Evolutionary conservation across 2,888 invertebrate genomes (phyloP).

Genomic region (Stramonita haemastoma): DNA sequence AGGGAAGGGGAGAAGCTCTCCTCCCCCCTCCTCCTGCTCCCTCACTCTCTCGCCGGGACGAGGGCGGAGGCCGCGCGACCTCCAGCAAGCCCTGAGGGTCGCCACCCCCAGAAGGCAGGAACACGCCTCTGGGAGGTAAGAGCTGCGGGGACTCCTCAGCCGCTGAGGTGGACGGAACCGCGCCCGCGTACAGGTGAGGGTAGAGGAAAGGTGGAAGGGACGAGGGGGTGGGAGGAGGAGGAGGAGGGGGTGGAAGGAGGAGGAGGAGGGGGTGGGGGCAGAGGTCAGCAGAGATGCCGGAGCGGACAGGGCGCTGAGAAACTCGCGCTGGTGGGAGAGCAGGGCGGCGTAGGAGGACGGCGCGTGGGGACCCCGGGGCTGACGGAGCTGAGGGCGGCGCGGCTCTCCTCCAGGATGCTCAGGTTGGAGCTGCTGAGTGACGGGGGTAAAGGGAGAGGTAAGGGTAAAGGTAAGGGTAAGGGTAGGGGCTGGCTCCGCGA

Average conservation of each 20-base stretch:
- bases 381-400: slow-evolving; percentile 52
- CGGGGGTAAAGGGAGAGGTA: slow-evolving; percentile 54
- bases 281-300: slow-evolving; percentile 55
- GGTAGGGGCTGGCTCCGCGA: slow-evolving; percentile 64
- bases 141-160: neutral
- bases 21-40: neutral
- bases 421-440: slow-evolving; percentile 65
- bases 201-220: slow-evolving; percentile 30
- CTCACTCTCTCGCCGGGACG: neutral
- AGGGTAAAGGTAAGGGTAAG: slow-evolving; percentile 49
- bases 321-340: slow-evolving; percentile 48
- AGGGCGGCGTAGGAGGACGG: slow-evolving; percentile 44
- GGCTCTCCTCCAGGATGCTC: slow-evolving; percentile 66
- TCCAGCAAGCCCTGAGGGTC: neutral
- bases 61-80: neutral
- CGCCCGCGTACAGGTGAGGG: neutral
- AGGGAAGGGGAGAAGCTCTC: neutral
- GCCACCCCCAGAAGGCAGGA: neutral
- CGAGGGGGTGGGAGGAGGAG: slow-evolving; percentile 56
- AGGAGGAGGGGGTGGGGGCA: slow-evolving; percentile 33
- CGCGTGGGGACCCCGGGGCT: slow-evolving; percentile 55
- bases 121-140: neutral
- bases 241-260: slow-evolving; percentile 64
- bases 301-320: slow-evolving; percentile 56
- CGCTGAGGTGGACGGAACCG: neutral